phyloP scores from a whole-genome alignment of 2,113 vertebrate species.

The Struthidea cinerea region DNA sequence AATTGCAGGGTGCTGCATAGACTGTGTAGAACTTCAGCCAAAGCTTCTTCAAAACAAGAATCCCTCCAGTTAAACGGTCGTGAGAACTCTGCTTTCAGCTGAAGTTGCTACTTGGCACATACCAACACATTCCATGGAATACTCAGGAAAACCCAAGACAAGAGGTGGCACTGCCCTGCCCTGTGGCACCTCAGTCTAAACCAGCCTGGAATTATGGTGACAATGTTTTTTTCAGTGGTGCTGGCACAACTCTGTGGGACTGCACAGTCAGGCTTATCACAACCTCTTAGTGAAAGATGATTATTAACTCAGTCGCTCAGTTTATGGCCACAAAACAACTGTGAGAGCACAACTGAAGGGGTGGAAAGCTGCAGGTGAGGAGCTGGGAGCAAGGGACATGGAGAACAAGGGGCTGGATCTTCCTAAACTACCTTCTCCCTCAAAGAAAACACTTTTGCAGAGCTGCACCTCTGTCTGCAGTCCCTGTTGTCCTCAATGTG shows the following conservation, averaged over 20 bases:
- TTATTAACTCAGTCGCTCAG: background rate
- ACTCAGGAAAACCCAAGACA: background rate
- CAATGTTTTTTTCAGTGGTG: background rate
- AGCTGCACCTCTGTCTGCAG: background rate
- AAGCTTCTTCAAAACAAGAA: background rate
- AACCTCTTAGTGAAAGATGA: background rate
- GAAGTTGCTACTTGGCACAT: background rate
- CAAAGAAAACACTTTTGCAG: background rate
- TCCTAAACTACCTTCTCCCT: background rate
- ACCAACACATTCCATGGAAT: background rate
- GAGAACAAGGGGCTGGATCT: background rate
- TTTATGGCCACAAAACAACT: background rate
- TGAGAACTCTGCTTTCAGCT: background rate
- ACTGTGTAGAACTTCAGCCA: background rate
- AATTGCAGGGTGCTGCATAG: background rate
- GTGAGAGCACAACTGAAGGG: background rate
- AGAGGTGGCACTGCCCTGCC: background rate
- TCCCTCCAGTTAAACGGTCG: background rate
- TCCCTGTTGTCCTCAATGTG: background rate
- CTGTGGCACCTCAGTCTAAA: background rate
- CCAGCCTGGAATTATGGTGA: background rate
- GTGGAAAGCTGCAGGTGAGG: background rate
- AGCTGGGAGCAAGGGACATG: background rate
- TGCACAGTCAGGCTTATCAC: background rate
- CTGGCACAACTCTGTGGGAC: background rate